Evolutionary conservation across 2,797 vertebrate species (phyloP), one percentile per base, ranked within the genome.

Genomic region (Micrastur ruficollis): DNA sequence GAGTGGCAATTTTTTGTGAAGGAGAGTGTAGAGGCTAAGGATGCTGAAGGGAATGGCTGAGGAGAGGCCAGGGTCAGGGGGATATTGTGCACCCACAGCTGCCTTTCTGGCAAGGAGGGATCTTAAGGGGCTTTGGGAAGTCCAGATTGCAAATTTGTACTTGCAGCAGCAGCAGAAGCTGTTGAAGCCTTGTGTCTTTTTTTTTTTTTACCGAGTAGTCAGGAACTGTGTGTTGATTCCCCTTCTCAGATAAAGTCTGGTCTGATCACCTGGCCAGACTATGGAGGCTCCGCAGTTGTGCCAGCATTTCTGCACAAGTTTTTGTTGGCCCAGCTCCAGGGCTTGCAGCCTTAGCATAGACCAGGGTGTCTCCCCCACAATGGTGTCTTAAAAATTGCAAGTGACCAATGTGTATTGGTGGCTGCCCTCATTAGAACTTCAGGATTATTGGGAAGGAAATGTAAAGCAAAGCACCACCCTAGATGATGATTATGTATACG

Each of bases 21-120:
- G 55, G 53, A 68, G 12, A 38, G 17, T 9, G 42, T 56, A 11
- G 11, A 47, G 31, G 8, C 22, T 47, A 7, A 62, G 31, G 32
- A 8, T 70, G 11, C 15, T 52, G n/a, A n/a, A 66, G 31, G 20
- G 27, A n/a, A 14, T 29, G 36, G 19, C 36, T 2, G 20, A 70
- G 32, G 47, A 73, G 53, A 47, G 23, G 29, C 34, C 11, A n/a
- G 27, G 25, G 36, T 5, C 29, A 31, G 20, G 42, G 63, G 32
- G 5, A n/a, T 2, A 1, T 5, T 63, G 16, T 50, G 19, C 14
- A 50, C 13, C 6, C 27, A 11, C n/a, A 31, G 31, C 22, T 7
- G 2, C 32, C 17, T 81, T 81, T 19, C 40, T 0, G 2, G 11
- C 38, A 32, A 1, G 9, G 38, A 53, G 15, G 34, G 13, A 70